These are phyloP conservation scores for Argopecten irradians DNA, from an alignment of 1,140 invertebrate genomes.

Conservation along the genomic window DNA sequence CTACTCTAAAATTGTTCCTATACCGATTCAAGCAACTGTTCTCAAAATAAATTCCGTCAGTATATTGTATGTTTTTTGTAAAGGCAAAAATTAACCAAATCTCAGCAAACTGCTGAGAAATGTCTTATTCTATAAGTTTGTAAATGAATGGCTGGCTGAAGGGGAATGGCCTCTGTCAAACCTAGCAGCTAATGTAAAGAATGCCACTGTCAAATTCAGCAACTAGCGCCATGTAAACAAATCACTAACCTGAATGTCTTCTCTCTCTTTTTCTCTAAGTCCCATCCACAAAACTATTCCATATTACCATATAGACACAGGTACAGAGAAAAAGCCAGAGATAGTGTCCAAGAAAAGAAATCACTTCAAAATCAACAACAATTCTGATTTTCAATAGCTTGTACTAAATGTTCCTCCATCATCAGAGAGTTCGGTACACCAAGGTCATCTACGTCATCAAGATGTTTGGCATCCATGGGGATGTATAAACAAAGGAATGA, in stretches of 20 bases:
- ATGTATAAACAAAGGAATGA: slow-evolving; percentile 11
- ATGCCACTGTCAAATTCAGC: too few relatives aligned
- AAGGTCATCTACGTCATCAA: slow-evolving; percentile 1
- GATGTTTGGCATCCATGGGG: background rate
- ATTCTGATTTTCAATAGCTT: background rate
- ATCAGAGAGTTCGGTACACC: background rate
- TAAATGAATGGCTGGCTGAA: too few relatives aligned
- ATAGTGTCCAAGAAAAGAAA: background rate
- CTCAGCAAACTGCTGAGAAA: too few relatives aligned
- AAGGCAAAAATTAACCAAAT: too few relatives aligned
- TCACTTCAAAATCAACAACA: background rate
- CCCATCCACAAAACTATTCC: background rate
- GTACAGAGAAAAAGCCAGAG: background rate
- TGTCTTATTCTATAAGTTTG: too few relatives aligned
- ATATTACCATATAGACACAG: background rate
- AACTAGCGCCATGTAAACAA: too few relatives aligned
- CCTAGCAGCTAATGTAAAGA: background rate
- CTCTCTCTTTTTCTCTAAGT: background rate
- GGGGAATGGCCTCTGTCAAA: too few relatives aligned
- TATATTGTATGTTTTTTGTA: too few relatives aligned
- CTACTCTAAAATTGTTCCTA: too few relatives aligned
- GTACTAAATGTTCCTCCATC: slow-evolving; percentile 16
- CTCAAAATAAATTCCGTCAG: too few relatives aligned
- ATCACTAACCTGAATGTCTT: background rate
- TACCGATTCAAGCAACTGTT: too few relatives aligned